Percentiles rank a stretch among this genome's conserved stretches.
These are phyloP conservation scores for Pogona vitticeps DNA, from an alignment of 2,113 vertebrate genomes.

Conservation along the genomic window DNA sequence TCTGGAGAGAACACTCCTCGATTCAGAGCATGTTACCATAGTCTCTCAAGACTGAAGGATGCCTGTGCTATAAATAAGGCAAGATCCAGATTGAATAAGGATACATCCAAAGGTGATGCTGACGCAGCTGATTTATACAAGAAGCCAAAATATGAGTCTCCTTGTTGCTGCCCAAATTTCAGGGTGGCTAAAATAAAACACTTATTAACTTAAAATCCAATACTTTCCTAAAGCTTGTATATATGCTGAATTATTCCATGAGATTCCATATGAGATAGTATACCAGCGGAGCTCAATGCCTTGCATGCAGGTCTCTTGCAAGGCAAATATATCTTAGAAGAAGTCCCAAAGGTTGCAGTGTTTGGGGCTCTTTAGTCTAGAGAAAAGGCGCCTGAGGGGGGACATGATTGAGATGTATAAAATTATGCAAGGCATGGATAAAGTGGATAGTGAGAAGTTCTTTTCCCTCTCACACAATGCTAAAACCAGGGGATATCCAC, in stretches of 20 bases:
- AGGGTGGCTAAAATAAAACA: not conserved
- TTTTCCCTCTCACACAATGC: no score
- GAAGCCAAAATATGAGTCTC: not conserved
- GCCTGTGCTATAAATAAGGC: not conserved
- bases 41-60: no score
- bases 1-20: no score
- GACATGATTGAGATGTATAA: no score
- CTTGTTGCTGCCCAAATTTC: not conserved
- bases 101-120: not conserved
- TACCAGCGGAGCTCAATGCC: not conserved
- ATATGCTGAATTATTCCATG: not conserved
- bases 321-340: not conserved
- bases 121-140: not conserved
- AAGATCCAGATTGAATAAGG: constrained; percentile 10
- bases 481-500: no score
- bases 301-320: not conserved
- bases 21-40: no score
- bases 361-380: no score
- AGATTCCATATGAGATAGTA: not conserved
- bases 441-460: no score
- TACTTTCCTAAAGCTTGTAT: not conserved
- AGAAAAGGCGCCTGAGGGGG: no score
- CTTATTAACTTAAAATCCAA: not conserved
- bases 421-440: no score
- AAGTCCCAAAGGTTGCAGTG: no score